Evolutionary conservation across 2,113 vertebrate species (phyloP).

Genomic region (Paramisgurnus dabryanus): DNA sequence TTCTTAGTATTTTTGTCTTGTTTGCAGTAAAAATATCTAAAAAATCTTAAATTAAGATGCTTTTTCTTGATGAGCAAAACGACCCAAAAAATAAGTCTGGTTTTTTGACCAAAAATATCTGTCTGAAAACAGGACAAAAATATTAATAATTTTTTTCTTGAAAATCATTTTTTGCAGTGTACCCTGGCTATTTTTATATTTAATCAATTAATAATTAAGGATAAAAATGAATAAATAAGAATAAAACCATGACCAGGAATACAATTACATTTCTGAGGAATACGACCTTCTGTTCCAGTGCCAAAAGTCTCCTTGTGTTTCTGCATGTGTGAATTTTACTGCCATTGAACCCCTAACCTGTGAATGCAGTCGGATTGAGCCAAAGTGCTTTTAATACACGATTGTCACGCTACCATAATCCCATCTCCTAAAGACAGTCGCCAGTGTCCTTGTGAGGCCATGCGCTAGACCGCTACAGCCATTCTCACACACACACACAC

Average conservation of each 20-base stretch:
- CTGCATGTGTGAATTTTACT: constrained; percentile 61
- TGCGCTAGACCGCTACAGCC: constrained; percentile 55
- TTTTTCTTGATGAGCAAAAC: too few relatives aligned
- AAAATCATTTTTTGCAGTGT: too few relatives aligned
- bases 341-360: constrained; percentile 65
- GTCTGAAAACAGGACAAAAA: too few relatives aligned
- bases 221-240: constrained; percentile 50
- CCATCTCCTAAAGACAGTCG: constrained; percentile 62
- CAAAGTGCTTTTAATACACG: constrained; percentile 69
- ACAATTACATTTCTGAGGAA: constrained; percentile 55
- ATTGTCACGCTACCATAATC: constrained; percentile 73
- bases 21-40: too few relatives aligned
- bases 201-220: background rate
- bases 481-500: constrained; percentile 41
- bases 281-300: constrained; percentile 55
- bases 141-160: too few relatives aligned
- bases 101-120: too few relatives aligned
- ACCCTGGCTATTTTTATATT: too few relatives aligned
- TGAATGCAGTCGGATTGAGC: constrained; percentile 56
- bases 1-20: too few relatives aligned
- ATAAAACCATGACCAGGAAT: constrained; percentile 16
- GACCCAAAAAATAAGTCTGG: too few relatives aligned
- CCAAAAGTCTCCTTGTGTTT: constrained; percentile 50
- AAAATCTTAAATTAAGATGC: too few relatives aligned
- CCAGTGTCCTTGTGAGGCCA: constrained; percentile 66